Base-by-base conservation (phyloP, 2,888 invertebrate species). In the Standfussiana lucernea region DNA sequence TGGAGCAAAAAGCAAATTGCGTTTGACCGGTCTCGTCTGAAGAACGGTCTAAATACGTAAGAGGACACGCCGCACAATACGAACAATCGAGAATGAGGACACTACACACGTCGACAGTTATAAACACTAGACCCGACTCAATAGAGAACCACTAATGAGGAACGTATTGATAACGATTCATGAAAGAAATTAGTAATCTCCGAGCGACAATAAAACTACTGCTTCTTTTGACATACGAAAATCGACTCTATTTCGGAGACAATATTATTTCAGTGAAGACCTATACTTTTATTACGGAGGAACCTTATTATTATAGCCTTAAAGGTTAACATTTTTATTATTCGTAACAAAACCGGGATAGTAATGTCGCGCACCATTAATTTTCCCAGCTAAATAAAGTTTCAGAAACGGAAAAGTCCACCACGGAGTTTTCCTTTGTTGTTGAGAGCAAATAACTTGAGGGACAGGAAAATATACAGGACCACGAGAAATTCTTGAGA, bases 361-460 rank as follows among this genome's bases (percentile, higher is more conserved):
- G 83, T 83, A 80, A 88, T 81, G 86, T 82, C 83, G 71, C 84
- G 80, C 85, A 69, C 88, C 83, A 90, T 89, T 84, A 84, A 89
- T 90, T 86, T 80, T 83, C 80, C 67, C 80, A 79, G 76, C 85
- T 80, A 88, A 90, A 90, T 89, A 90, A 90, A 89, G 88, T 85
- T 87, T 80, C 84, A 86, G 84, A 83, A 79, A 87, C 83, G 86
- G 86, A 86, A 86, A 86, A 88, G 86, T 89, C 89, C 83, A 88
- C 86, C 78, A 70, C 42, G 80, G 84, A 85, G 86, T 81, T 90
- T 84, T 77, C 81, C 84, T 88, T 90, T 88, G 89, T 88, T 76
- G 83, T 73, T 79, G 75, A 80, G 75, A 72, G 77, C 79, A 89
- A 89, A 91, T 89, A 90, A 86, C 77, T 86, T 82, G 82, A n/a